Percentiles rank a stretch among this genome's conserved stretches.
Conservation (phyloP, 2,113 vertebrate species). For the Trinectes maculatus region DNA sequence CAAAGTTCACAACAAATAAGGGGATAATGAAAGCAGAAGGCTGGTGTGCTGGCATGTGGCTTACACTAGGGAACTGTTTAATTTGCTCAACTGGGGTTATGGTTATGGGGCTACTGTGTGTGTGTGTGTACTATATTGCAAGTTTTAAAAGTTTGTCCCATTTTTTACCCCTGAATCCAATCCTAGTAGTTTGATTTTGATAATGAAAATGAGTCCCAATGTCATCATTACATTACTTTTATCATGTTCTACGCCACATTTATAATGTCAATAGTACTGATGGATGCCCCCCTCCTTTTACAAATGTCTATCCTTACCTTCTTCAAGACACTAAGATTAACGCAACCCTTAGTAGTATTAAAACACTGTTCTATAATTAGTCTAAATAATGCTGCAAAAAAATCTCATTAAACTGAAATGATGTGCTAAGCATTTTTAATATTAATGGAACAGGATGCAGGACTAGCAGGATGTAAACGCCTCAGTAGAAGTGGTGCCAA, state of each 20-base stretch:
- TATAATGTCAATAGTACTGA: neutral
- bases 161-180: neutral
- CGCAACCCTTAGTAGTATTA: neutral
- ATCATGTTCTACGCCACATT: neutral
- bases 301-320: neutral
- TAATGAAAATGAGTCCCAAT: slow-evolving; percentile 19
- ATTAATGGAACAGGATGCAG: slow-evolving; percentile 2
- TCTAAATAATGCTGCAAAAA: neutral
- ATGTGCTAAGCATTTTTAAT: slow-evolving; percentile 1
- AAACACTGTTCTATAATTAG: neutral
- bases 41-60: slow-evolving; percentile 18
- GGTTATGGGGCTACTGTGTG: neutral
- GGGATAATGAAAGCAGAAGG: slow-evolving; percentile 58
- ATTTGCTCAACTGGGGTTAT: neutral
- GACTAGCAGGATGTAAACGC: neutral
- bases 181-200: slow-evolving; percentile 31
- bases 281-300: too few species aligned
- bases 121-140: neutral
- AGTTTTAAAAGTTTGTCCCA: slow-evolving; percentile 8
- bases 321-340: neutral
- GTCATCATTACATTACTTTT: neutral
- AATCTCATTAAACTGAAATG: neutral
- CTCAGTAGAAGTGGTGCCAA: slow-evolving; percentile 15
- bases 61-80: slow-evolving; percentile 39
- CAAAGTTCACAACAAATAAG: slow-evolving; percentile 70